Evolutionary conservation across 2,797 vertebrate species (phyloP).

Genomic region (Potorous gilbertii): DNA sequence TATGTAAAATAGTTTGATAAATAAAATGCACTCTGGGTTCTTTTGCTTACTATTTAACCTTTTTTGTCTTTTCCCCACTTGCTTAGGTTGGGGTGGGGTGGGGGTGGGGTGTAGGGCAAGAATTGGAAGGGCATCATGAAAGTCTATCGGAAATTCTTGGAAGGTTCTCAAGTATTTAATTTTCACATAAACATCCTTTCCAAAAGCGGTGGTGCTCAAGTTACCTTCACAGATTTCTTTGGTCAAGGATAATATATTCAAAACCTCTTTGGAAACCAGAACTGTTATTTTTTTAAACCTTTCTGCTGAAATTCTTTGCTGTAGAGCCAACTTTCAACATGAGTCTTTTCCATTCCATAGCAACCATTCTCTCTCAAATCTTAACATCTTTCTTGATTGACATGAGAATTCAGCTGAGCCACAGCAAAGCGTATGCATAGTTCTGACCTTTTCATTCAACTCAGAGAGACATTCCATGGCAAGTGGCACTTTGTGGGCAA

Average conservation of each 20-base stretch:
- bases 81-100: neutral
- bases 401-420: conserved; percentile 14
- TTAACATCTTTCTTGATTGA: conserved; percentile 34
- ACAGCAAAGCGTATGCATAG: neutral
- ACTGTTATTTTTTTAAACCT: neutral
- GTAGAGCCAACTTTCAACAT: neutral
- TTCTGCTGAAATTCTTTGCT: neutral
- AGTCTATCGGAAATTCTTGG: neutral
- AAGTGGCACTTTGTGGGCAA: conserved; percentile 31
- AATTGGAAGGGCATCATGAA: neutral
- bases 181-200: conserved; percentile 21
- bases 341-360: neutral
- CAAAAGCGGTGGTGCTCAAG: conserved; percentile 24
- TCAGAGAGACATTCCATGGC: conserved; percentile 37
- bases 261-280: neutral
- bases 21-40: neutral
- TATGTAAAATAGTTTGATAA: neutral
- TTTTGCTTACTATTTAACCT: neutral
- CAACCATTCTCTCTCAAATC: conserved; percentile 5
- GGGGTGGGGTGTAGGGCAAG: neutral
- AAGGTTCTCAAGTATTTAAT: neutral
- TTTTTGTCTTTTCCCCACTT: neutral
- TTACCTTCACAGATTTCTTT: conserved; percentile 30
- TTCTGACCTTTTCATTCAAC: conserved; percentile 37
- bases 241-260: conserved; percentile 18